Evolutionary conservation across 2,888 invertebrate genomes (phyloP).

Genomic region (Tupiocoris notatus): DNA sequence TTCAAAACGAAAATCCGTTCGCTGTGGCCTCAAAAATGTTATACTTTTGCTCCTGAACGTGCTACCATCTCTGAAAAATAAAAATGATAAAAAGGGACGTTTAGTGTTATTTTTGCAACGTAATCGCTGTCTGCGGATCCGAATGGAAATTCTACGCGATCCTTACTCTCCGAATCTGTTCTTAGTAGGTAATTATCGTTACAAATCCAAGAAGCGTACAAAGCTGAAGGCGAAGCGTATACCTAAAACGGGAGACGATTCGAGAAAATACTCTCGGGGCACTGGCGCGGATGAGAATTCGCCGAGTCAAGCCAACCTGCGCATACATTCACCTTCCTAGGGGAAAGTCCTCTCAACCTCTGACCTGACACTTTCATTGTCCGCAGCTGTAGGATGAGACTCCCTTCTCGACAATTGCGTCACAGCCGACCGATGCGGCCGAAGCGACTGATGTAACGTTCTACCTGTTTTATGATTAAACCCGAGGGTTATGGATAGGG

Average conservation of each 20-base stretch:
- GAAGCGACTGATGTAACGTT: slow-evolving; percentile 25
- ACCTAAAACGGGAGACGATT: not conserved
- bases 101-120: too few species aligned
- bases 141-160: too few species aligned
- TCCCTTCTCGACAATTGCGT: slow-evolving; percentile 21
- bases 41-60: too few species aligned
- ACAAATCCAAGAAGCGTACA: too few species aligned
- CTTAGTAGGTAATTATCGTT: too few species aligned
- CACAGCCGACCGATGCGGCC: not conserved
- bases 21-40: too few species aligned
- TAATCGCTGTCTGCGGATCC: too few species aligned
- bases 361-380: slow-evolving; percentile 40
- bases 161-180: too few species aligned
- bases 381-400: slow-evolving; percentile 3
- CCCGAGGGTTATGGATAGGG: not conserved
- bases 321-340: not conserved
- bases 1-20: too few species aligned
- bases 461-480: slow-evolving; percentile 39
- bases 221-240: too few species aligned
- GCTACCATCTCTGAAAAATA: too few species aligned
- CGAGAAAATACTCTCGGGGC: not conserved
- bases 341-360: slow-evolving; percentile 32
- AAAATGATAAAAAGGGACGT: too few species aligned
- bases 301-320: not conserved
- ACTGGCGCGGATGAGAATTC: not conserved